Evolutionary conservation across 2,888 invertebrate genomes (phyloP).

Genomic region (Lithosia quadra): DNA sequence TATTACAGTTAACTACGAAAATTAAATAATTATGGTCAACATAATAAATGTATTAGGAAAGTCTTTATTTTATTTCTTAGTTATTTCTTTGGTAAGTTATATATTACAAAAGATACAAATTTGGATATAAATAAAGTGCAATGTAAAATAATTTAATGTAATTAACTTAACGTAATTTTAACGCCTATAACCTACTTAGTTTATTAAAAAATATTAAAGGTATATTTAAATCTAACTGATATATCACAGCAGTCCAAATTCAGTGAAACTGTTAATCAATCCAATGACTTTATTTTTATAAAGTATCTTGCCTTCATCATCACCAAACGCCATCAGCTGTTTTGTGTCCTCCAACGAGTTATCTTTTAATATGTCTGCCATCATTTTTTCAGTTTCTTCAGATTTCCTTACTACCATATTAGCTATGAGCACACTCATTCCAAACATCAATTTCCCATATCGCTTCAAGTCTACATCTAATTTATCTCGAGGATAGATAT

Average conservation of each 20-base stretch:
- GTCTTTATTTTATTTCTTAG: too few relatives aligned
- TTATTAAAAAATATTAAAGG: not conserved
- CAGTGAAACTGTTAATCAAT: slow-evolving; percentile 41
- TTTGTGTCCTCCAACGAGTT: slow-evolving; percentile 7
- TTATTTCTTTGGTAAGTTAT: too few relatives aligned
- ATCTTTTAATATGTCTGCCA: slow-evolving; percentile 16
- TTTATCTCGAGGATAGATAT: slow-evolving; percentile 51
- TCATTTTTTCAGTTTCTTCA: slow-evolving; percentile 46
- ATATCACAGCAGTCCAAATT: slow-evolving; percentile 32
- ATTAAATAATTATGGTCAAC: too few relatives aligned
- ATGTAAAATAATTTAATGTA: not conserved
- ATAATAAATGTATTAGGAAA: too few relatives aligned
- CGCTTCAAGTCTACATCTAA: slow-evolving; percentile 54
- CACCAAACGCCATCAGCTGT: not conserved
- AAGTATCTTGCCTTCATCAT: slow-evolving; percentile 23
- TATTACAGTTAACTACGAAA: too few relatives aligned
- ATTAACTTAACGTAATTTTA: not conserved
- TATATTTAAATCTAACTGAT: not conserved
- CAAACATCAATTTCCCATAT: slow-evolving; percentile 48
- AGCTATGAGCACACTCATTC: slow-evolving; percentile 38
- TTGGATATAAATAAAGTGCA: not conserved
- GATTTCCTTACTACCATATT: slow-evolving; percentile 41
- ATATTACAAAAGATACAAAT: not conserved
- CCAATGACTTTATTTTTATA: slow-evolving; percentile 43
- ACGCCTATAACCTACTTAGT: not conserved